These are phyloP conservation scores for Urocolius indicus DNA, from an alignment of 2,113 vertebrate genomes.

Conservation along the genomic window DNA sequence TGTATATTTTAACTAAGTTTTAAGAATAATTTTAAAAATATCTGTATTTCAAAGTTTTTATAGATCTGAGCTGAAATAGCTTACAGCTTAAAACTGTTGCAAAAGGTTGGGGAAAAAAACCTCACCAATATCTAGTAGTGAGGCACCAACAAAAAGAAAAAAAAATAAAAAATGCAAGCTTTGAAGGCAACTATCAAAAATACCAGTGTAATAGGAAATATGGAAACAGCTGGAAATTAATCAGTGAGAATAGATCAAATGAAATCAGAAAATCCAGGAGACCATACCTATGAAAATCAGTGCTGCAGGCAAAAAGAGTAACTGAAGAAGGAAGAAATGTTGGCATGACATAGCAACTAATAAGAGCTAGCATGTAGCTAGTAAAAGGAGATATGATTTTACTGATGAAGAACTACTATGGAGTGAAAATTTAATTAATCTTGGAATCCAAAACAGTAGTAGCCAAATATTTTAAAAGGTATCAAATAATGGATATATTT, in stretches of 20 bases:
- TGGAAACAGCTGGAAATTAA: slow-evolving; percentile 44
- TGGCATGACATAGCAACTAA: background rate
- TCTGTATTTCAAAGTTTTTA: background rate
- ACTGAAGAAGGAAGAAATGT: background rate
- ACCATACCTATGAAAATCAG: background rate
- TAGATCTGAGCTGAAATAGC: background rate
- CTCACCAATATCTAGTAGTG: background rate
- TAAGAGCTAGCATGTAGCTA: background rate
- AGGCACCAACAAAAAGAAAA: background rate
- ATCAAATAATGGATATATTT: background rate
- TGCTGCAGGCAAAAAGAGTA: background rate
- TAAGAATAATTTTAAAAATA: background rate
- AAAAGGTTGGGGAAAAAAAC: background rate
- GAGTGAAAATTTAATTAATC: background rate
- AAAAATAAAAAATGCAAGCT: background rate
- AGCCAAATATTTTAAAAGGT: background rate
- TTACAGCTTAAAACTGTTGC: background rate
- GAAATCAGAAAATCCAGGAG: background rate
- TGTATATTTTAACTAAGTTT: background rate
- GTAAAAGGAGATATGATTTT: background rate
- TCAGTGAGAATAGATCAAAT: background rate
- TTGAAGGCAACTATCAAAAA: background rate
- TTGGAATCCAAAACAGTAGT: background rate
- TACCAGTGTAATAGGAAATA: background rate
- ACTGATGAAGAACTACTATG: background rate